Evolutionary conservation across 2,113 vertebrate species (phyloP), one percentile per base, ranked within the genome.

Genomic region (Ochotona princeps): DNA sequence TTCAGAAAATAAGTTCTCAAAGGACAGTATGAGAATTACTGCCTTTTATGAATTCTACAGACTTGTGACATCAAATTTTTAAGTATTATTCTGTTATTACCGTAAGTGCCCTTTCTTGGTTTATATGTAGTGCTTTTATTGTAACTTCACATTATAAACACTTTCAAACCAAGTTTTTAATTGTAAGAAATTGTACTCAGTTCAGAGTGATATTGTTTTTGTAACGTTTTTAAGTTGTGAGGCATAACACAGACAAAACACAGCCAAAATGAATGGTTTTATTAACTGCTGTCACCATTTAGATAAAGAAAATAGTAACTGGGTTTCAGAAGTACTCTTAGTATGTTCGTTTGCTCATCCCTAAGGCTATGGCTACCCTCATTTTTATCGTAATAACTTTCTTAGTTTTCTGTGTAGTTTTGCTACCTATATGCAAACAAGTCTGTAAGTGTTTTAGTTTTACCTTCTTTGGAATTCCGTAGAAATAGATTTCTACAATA

Each of bases 391-490:
- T 57, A 49, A 17, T 23, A n/a, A 26, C 13, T 80, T 65, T 80
- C 14, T 63, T 54, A 73, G 49, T 21, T 83, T 80, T 76, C 75
- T 0, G 2, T 51, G 10, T 80, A 38, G 8, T 60, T 86, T 87
- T 79, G 28, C 18, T 30, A 92, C 5, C 44, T 87, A 38, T 49
- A 6, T 47, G 35, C 35, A 17, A 51, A 20, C 67, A 47, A 83
- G 63, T 70, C 32, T 20, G 1, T 89, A 44, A 76, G 38, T 65
- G 20, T 7, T 69, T 90, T 30, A 15, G 4, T 82, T 94, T 83
- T 95, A 21, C 32, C 49, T 89, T 84, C 15, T 89, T 92, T 94
- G 86, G 76, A 92, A 76, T 35, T 49, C 81, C 18, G 51, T 38
- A 21, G 70, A 89, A 72, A 61, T 47, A 49, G 67, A 63, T 0